A percentile compares a stretch with the other conserved stretches of the same genome.
These are phyloP conservation scores for Ips nitidus DNA, from an alignment of 1,140 invertebrate genomes.

Conservation along the genomic window DNA sequence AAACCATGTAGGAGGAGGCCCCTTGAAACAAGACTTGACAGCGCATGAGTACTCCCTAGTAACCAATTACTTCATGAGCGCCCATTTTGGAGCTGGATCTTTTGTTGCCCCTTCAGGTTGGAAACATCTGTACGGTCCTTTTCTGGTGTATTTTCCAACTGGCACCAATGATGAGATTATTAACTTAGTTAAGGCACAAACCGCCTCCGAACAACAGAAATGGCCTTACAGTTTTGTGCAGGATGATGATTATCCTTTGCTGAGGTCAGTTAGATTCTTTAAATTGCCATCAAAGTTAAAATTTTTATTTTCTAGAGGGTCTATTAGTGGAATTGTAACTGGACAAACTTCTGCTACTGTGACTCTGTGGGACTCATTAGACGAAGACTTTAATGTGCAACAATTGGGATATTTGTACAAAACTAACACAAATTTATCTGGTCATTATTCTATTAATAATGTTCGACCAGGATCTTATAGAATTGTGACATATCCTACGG, in stretches of 20 bases:
- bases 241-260: slow-evolving; percentile 17
- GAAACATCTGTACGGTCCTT: slow-evolving; percentile 21
- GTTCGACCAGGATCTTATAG: slow-evolving; percentile 24
- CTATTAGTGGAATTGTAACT: slow-evolving; percentile 7
- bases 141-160: slow-evolving; percentile 18
- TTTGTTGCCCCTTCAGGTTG: slow-evolving; percentile 14
- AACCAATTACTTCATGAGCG: slow-evolving; percentile 19
- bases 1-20: slow-evolving; percentile 2
- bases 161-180: slow-evolving; percentile 10
- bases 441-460: slow-evolving; percentile 16
- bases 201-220: slow-evolving; percentile 7
- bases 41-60: slow-evolving; percentile 13
- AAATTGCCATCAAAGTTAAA: not conserved
- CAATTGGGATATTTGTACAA: slow-evolving; percentile 18
- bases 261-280: not conserved
- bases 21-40: slow-evolving; percentile 18
- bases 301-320: slow-evolving; percentile 7
- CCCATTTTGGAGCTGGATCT: slow-evolving; percentile 12
- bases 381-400: slow-evolving; percentile 13
- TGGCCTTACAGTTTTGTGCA: slow-evolving; percentile 18
- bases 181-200: slow-evolving; percentile 4
- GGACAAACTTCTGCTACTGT: slow-evolving; percentile 14
- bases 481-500: slow-evolving; percentile 6
- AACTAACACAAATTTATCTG: slow-evolving; percentile 8
- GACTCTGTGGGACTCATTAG: slow-evolving; percentile 7